Percentiles rank a stretch among this genome's conserved stretches.
phyloP scores from a whole-genome alignment of 1,140 invertebrate species.

The Brachystomella parvula region DNA sequence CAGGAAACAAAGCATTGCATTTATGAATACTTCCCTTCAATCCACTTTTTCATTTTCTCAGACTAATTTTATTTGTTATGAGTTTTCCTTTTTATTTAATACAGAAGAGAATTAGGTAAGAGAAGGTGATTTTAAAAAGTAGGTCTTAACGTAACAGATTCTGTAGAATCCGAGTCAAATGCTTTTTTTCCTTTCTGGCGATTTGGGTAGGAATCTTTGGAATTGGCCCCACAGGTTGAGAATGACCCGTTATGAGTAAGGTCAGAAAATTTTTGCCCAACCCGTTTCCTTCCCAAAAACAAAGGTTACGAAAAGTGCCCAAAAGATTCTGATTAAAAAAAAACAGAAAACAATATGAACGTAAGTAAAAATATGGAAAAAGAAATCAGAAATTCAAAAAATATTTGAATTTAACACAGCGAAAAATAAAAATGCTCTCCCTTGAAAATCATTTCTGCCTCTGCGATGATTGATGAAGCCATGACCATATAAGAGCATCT shows the following conservation, averaged over 20 bases:
- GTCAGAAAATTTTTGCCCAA: background rate
- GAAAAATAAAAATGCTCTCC: too few species aligned
- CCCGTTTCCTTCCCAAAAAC: background rate
- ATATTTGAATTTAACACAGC: too few species aligned
- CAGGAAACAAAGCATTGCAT: background rate
- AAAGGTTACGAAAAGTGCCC: too few species aligned
- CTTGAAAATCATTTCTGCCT: too few species aligned
- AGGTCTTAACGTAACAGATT: background rate
- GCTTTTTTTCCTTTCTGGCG: background rate
- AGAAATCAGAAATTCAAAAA: too few species aligned
- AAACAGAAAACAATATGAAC: too few species aligned
- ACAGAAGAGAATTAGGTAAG: background rate
- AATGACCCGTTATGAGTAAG: background rate
- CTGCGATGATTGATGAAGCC: too few species aligned
- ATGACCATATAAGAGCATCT: too few species aligned
- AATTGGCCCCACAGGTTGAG: background rate
- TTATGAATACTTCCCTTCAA: background rate
- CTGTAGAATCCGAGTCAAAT: background rate
- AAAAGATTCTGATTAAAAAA: too few species aligned
- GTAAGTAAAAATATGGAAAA: too few species aligned
- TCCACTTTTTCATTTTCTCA: background rate
- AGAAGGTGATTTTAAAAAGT: slow-evolving; percentile 1
- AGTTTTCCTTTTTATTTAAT: slow-evolving; percentile 3
- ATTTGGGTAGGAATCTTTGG: background rate
- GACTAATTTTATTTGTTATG: background rate